These are phyloP conservation scores for Drosophila prostipennis DNA, from an alignment of 2,888 invertebrate species.

Conservation along the genomic window DNA sequence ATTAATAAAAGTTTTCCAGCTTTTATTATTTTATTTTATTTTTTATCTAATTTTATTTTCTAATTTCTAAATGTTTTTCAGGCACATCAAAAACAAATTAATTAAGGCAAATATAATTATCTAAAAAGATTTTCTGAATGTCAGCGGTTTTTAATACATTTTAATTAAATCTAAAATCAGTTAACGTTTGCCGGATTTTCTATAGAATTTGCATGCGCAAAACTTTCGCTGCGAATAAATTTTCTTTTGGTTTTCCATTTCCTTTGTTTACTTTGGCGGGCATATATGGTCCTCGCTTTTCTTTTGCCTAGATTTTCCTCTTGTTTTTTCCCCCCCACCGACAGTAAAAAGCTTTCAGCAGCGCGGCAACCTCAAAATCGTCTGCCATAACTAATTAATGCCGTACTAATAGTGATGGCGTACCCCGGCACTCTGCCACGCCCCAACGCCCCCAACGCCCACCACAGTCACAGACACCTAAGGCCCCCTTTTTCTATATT, in stretches of 20 bases:
- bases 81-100: too few species aligned
- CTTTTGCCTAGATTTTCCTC: background rate
- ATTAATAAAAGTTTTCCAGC: too few species aligned
- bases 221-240: slow-evolving; percentile 38
- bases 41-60: background rate
- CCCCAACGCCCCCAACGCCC: slow-evolving; percentile 6
- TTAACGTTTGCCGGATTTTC: background rate
- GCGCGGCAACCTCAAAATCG: slow-evolving; percentile 82
- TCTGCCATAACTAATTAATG: slow-evolving; percentile 84
- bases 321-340: slow-evolving; percentile 4
- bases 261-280: slow-evolving; percentile 34
- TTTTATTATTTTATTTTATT: background rate
- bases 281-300: slow-evolving; percentile 6
- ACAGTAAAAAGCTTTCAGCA: slow-evolving; percentile 83
- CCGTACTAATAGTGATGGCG: slow-evolving; percentile 77
- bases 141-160: background rate
- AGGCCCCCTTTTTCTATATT: slow-evolving; percentile 6
- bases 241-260: slow-evolving; percentile 42
- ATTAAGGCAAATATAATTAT: background rate
- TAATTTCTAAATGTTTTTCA: background rate
- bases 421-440: slow-evolving; percentile 43
- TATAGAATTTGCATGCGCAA: slow-evolving; percentile 1
- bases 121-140: background rate
- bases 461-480: slow-evolving; percentile 16
- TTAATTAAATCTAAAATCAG: background rate